Evolutionary conservation across 2,113 vertebrate genomes (phyloP).

Genomic region (Engystomops pustulosus): DNA sequence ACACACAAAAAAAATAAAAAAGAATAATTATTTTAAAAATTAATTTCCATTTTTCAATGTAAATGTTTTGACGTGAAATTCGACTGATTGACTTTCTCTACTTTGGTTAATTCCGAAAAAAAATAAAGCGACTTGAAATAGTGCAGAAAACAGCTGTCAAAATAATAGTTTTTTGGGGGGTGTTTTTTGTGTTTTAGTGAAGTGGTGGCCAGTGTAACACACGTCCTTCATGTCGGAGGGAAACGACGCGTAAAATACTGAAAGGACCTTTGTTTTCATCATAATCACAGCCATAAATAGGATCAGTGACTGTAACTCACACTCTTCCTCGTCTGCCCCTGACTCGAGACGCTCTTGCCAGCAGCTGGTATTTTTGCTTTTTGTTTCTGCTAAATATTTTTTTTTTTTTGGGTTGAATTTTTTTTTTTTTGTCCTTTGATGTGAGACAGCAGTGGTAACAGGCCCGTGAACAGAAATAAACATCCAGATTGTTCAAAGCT

Average conservation of each 20-base stretch:
- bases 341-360: slow-evolving; percentile 18
- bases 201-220: not conserved
- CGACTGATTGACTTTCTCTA: too few relatives aligned
- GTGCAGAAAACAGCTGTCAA: not conserved
- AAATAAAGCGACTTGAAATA: not conserved
- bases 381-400: slow-evolving; percentile 25
- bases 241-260: slow-evolving; percentile 14
- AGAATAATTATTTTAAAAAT: too few relatives aligned
- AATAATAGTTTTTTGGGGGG: slow-evolving; percentile 16
- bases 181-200: too few relatives aligned
- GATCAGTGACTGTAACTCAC: slow-evolving; percentile 46
- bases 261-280: slow-evolving; percentile 43
- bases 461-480: not conserved
- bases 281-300: slow-evolving; percentile 48
- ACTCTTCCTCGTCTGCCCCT: slow-evolving; percentile 11
- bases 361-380: slow-evolving; percentile 28
- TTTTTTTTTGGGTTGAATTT: not conserved
- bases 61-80: too few relatives aligned
- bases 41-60: too few relatives aligned
- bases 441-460: slow-evolving; percentile 16
- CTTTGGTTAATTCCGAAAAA: not conserved
- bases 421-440: slow-evolving; percentile 2
- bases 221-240: slow-evolving; percentile 21
- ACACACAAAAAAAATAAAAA: too few relatives aligned
- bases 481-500: slow-evolving; percentile 32